These are phyloP conservation scores for Temnothorax ravouxi DNA, from an alignment of 2,888 invertebrate genomes.

Conservation along the genomic window DNA sequence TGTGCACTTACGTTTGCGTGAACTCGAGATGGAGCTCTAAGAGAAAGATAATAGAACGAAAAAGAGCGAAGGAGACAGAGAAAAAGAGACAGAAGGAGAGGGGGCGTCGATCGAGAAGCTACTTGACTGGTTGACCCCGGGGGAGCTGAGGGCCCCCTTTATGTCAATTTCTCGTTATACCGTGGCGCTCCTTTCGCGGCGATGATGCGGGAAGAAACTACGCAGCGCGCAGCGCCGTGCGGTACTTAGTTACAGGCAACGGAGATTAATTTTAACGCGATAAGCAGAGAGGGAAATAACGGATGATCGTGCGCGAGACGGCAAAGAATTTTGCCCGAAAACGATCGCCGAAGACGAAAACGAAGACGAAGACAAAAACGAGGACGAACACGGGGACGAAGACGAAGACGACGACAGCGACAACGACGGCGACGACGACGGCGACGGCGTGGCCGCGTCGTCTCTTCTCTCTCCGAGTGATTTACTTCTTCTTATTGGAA, in stretches of 20 bases:
- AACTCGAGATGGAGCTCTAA: slow-evolving; percentile 51
- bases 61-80: slow-evolving; percentile 26
- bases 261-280: slow-evolving; percentile 52
- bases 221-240: neutral
- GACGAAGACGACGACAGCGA: slow-evolving; percentile 1
- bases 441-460: slow-evolving; percentile 35
- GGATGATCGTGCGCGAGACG: slow-evolving; percentile 56
- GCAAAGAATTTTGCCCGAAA: slow-evolving; percentile 51
- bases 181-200: slow-evolving; percentile 73
- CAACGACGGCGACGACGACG: neutral
- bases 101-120: slow-evolving; percentile 86
- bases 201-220: slow-evolving; percentile 56
- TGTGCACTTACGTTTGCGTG: slow-evolving; percentile 19
- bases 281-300: slow-evolving; percentile 50
- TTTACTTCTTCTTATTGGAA: slow-evolving; percentile 65
- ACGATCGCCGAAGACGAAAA: slow-evolving; percentile 35
- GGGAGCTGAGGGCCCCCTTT: slow-evolving; percentile 63
- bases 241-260: slow-evolving; percentile 41
- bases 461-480: slow-evolving; percentile 58
- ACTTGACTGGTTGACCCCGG: slow-evolving; percentile 84
- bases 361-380: neutral
- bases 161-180: slow-evolving; percentile 82
- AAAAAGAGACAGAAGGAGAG: slow-evolving; percentile 51
- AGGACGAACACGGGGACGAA: neutral
- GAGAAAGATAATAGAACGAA: slow-evolving; percentile 58